Conservation (phyloP, 2,113 vertebrate species). For the Stegostoma tigrinum region DNA sequence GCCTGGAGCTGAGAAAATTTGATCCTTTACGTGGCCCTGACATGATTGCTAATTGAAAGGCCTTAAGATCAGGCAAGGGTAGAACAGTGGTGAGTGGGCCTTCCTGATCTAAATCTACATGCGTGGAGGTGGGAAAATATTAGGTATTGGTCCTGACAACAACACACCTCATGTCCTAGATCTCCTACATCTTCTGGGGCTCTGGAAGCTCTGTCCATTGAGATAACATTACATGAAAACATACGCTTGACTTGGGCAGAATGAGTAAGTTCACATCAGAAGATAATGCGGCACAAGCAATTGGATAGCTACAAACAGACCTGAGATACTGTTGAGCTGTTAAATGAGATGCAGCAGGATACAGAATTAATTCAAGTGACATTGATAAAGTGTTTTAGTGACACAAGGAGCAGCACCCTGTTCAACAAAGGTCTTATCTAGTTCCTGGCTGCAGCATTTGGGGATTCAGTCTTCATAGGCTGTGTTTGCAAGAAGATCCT, state of each 20-base stretch:
- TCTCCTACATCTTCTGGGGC: too few relatives aligned
- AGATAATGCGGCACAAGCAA: neutral
- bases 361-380: neutral
- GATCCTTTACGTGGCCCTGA: too few relatives aligned
- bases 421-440: neutral
- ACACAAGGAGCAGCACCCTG: too few relatives aligned
- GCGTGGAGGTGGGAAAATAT: too few relatives aligned
- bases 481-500: neutral
- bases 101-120: too few relatives aligned
- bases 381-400: neutral
- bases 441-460: neutral
- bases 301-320: neutral
- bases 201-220: neutral
- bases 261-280: neutral
- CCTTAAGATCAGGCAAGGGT: too few relatives aligned
- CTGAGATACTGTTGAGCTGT: neutral
- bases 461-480: neutral
- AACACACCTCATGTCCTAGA: too few relatives aligned
- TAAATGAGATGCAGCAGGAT: neutral
- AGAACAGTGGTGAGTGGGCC: too few relatives aligned
- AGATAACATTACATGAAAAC: neutral
- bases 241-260: neutral
- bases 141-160: too few relatives aligned
- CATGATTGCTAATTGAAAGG: too few relatives aligned
- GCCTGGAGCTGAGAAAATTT: too few relatives aligned